phyloP scores from a whole-genome alignment of 2,113 vertebrate species.

The Phylloscopus whistleri region DNA sequence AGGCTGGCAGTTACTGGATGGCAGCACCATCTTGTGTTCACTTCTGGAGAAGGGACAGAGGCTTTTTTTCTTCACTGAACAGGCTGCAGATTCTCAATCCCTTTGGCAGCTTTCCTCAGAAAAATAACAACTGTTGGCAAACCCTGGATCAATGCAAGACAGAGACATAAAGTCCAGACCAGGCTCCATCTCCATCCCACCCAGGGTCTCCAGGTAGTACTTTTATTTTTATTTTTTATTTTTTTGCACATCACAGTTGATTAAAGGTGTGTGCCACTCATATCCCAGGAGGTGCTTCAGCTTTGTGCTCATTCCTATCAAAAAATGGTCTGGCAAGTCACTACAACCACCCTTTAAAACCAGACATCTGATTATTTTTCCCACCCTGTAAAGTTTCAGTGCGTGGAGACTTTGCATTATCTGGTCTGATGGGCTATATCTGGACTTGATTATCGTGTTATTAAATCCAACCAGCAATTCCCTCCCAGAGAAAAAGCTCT shows the following conservation, averaged over 20 bases:
- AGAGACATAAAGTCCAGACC: background rate
- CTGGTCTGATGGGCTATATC: background rate
- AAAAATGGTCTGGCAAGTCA: background rate
- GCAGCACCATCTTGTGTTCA: conserved; percentile 56
- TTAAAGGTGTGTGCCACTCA: background rate
- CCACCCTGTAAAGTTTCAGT: background rate
- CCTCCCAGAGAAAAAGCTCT: background rate
- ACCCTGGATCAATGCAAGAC: background rate
- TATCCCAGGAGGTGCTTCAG: background rate
- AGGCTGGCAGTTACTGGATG: background rate
- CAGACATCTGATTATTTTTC: background rate
- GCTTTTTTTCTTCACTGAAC: background rate
- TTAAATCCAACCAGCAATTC: background rate
- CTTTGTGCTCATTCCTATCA: background rate
- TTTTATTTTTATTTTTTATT: background rate
- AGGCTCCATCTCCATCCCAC: background rate
- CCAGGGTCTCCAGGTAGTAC: background rate
- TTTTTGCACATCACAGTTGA: background rate
- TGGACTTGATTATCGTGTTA: background rate
- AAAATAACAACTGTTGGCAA: background rate
- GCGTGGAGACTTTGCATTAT: background rate
- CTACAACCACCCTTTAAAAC: background rate
- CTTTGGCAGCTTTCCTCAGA: background rate
- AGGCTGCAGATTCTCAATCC: background rate
- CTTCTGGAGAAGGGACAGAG: background rate